Evolutionary conservation across 2,797 vertebrate genomes (phyloP), one percentile per base, ranked within the genome.

Genomic region (Hydrocynus forskahlii): DNA sequence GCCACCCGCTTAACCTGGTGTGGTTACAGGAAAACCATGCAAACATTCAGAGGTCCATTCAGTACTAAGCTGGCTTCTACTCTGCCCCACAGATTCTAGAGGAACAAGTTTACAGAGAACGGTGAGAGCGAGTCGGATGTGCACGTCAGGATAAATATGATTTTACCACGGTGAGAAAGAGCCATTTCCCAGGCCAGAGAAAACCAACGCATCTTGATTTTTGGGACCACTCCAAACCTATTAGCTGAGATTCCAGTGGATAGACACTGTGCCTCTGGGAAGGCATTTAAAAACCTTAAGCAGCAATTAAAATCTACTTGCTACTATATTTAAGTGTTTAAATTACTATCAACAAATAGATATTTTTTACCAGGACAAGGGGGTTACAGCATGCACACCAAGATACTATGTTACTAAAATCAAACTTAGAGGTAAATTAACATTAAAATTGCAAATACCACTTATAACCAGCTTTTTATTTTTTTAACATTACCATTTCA

Each of bases 1-100:
- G 69, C 40, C 52, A 78, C 23, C 50, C 62, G 63, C 19, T 70
- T 79, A 81, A 78, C 82, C 84, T 82, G 45, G 57, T 48, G 64
- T 82, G 63, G 81, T 83, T 76, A 79, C 54, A 60, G 55, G 40
- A 70, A 81, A 79, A 74, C 38, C 75, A 69, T 17, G 2, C 45
- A 64, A 78, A 64, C 63, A 23, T 23, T 52, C 60, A 54, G 29
- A 64, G 52, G 45, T 9, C 74, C 19, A 67, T 72, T 83, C 63
- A 85, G 62, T 5, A 48, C 7, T 35, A 60, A 55, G 19, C 21
- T 84, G 83, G 74, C 67, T 16, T n/a, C 40, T 35, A 48, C 21
- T 43, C 13, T 69, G 70, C 59, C 80, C 45, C 55, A 72, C 66
- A 75, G 62, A 50, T 54, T 40, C 69, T 75, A 23, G 60, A 74